Evolutionary conservation across 2,113 vertebrate species (phyloP).

Genomic region (Natator depressus): DNA sequence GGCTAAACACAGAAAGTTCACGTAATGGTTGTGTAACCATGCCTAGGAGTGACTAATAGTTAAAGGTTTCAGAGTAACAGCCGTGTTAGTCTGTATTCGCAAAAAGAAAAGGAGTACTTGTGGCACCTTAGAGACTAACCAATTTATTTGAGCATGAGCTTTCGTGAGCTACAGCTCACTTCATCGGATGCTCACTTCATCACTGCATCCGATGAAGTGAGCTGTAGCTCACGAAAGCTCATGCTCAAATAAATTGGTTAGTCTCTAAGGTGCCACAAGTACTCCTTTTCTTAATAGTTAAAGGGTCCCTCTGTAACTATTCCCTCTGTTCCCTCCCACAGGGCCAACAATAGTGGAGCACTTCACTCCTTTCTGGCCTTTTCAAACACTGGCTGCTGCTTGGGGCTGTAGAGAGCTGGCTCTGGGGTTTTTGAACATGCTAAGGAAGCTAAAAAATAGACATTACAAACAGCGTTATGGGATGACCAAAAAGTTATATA

Average conservation of each 20-base stretch:
- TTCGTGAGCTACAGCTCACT: too few species aligned
- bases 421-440: background rate
- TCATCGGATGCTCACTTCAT: too few species aligned
- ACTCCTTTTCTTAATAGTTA: too few species aligned
- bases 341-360: background rate
- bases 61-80: too few species aligned
- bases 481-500: background rate
- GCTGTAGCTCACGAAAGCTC: too few species aligned
- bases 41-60: background rate
- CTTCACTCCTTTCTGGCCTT: background rate
- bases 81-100: too few species aligned
- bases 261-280: too few species aligned
- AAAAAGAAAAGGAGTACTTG: too few species aligned
- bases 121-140: too few species aligned
- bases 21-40: background rate
- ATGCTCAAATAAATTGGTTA: too few species aligned
- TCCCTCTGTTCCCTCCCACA: background rate
- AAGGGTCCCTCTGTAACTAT: background rate
- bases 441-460: background rate
- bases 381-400: background rate
- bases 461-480: background rate
- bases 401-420: background rate
- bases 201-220: too few species aligned
- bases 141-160: too few species aligned
- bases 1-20: background rate